Evolutionary conservation across 2,797 vertebrate species (phyloP).

Genomic region (Borostomias antarcticus): DNA sequence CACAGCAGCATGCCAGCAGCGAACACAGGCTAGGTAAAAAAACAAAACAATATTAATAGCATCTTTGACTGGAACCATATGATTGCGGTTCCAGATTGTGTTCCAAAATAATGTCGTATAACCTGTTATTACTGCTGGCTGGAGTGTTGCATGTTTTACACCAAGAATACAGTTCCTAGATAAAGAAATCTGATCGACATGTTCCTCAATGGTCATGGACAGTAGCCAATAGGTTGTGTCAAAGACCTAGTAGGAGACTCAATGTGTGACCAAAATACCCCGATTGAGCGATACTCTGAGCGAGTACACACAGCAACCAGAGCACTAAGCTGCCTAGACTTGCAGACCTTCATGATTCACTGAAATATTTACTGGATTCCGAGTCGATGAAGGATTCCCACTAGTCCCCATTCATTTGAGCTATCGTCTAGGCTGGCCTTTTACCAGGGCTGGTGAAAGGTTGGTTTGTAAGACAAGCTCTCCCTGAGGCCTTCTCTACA

Average conservation of each 20-base stretch:
- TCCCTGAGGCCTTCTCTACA: neutral
- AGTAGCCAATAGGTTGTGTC: neutral
- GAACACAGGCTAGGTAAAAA: too few species aligned
- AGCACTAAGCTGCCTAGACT: neutral
- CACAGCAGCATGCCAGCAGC: too few species aligned
- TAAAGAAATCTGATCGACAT: neutral
- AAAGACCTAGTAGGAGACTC: neutral
- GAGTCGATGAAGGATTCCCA: neutral
- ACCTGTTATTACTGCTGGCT: neutral
- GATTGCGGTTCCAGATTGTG: too few species aligned
- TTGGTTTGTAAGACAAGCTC: neutral
- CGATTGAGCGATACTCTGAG: too few species aligned
- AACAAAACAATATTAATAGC: constrained; percentile 49
- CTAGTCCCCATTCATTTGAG: constrained; percentile 1
- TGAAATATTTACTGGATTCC: neutral
- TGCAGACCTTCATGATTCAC: neutral
- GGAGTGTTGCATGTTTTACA: neutral
- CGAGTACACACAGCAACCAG: too few species aligned
- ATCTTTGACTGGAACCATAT: constrained; percentile 53
- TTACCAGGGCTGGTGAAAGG: neutral
- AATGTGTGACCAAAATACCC: too few species aligned
- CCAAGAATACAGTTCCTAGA: neutral
- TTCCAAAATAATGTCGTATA: constrained; percentile 14
- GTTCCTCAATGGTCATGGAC: neutral
- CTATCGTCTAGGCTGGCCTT: neutral